These are phyloP conservation scores for Hapalemur alaotrensis DNA, from an alignment of 2,797 vertebrate species.

Conservation along the genomic window DNA sequence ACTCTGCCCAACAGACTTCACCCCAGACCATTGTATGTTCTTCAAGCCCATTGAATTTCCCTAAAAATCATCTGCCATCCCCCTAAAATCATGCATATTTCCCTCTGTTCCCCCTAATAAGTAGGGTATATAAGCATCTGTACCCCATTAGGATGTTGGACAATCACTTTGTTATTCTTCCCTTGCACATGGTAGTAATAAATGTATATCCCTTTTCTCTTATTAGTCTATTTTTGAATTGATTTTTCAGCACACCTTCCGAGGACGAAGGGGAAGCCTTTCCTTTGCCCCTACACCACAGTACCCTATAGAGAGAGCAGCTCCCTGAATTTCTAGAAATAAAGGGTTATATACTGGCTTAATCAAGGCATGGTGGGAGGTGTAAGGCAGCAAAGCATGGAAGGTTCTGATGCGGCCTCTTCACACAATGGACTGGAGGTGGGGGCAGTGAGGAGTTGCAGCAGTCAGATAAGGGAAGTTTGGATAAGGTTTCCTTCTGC, in stretches of 20 bases:
- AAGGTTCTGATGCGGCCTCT: not conserved
- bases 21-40: not conserved
- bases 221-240: not conserved
- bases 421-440: not conserved
- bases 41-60: not conserved
- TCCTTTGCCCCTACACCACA: not conserved
- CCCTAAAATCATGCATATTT: not conserved
- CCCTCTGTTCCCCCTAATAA: too few relatives aligned
- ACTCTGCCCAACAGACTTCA: not conserved
- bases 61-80: not conserved
- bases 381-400: not conserved
- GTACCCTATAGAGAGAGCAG: not conserved
- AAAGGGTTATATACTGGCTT: not conserved
- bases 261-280: not conserved
- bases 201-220: not conserved
- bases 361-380: not conserved
- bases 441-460: not conserved
- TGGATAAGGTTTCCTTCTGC: not conserved
- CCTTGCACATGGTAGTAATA: not conserved
- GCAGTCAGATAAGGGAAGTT: not conserved
- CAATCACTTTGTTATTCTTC: too few relatives aligned
- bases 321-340: not conserved
- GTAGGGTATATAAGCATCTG: not conserved
- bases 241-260: not conserved
- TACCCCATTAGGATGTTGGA: not conserved